Evolutionary conservation across 1,140 invertebrate species (phyloP), one percentile per base, ranked within the genome.

Genomic region (Halictus rubicundus): DNA sequence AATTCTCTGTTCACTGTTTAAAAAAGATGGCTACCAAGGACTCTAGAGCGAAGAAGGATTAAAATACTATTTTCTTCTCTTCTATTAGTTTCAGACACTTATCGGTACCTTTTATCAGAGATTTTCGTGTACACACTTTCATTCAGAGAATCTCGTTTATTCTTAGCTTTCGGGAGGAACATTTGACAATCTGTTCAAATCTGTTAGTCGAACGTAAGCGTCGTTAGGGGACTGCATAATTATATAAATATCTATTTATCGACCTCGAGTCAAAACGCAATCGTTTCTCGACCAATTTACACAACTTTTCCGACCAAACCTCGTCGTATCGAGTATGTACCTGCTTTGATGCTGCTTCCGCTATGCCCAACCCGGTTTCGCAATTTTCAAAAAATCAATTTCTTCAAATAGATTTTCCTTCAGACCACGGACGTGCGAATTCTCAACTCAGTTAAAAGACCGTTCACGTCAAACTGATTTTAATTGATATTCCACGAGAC

Each of bases 301-400:
- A 46, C 42, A 32, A 46, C 42, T 46, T 46, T 14, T 46, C 80
- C 76, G 78, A 82, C 80, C 81, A 85, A 81, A 74, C 27, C 46
- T 78, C 61, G 49, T 79, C 54, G 86, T 86, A 71, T 78, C 77
- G 25, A 52, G 49, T 16, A 52, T 80, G 68, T 86, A 86, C 73
- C 73, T 86, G 78, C 84, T 87, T 87, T 39, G 64, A 80, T 65
- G 80, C 73, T 85, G 59, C 74, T 85, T 85, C 81, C 57, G 60
- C 57, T 71, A 63, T 14, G n/a, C 7, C 63, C 49, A 52, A 60
- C 49, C 7, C n/a, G 52, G 46, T 68, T 76, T 23, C 14, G 27
- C 23, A 8, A 9, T 52, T 54, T 25, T 5, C 32, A 32, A 32
- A 4, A 2, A 32, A 32, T 32, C 32, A 32, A 32, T 32, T 32